Base-by-base conservation (phyloP, 2,888 invertebrate species). In the Gasteruption jaculator region DNA sequence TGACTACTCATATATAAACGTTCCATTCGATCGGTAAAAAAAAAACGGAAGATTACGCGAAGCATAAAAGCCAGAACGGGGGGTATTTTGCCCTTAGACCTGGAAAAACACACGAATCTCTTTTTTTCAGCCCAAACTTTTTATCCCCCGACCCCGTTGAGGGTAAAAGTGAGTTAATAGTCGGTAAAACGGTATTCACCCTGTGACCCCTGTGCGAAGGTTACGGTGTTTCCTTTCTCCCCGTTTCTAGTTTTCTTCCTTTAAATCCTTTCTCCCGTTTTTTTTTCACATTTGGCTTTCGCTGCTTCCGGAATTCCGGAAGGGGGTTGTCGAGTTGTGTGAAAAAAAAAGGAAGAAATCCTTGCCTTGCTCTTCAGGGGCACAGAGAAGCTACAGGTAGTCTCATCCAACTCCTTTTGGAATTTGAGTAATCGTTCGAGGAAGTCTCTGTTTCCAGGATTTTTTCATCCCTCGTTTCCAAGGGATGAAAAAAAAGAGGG, bases 101-200 rank as follows among this genome's bases (percentile, higher is more conserved):
- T 25, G 43, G 47, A 52, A 57, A 62, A 64, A 61, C 60, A 63
- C 52, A 52, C 46, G 53, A n/a, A n/a, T n/a, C n/a, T n/a, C 42
- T 26, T 46, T 38, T 36, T 14, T 26, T 16, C 38, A 30, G 20
- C 19, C 25, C 26, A 34, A 37, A 3, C 22, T 18, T 20, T 3
- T 7, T n/a, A 11, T 26, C 26, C 33, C 20, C 36, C 15, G 16
- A 26, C n/a, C 16, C 16, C 24, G n/a, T 15, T 35, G 18, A 60
- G 65, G 65, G 67, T 66, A 68, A 68, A 68, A 65, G 67, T 68
- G 68, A 69, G 70, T 70, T 70, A 70, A 70, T 70, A 70, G 70
- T 70, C 64, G 70, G 70, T 69, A 70, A 70, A 70, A 68, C 69
- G 67, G 68, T 61, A 68, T 68, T 69, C 69, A 67, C 59, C 61